Evolutionary conservation across 2,888 invertebrate species (phyloP).

Genomic region (Protodeltote pygarga): DNA sequence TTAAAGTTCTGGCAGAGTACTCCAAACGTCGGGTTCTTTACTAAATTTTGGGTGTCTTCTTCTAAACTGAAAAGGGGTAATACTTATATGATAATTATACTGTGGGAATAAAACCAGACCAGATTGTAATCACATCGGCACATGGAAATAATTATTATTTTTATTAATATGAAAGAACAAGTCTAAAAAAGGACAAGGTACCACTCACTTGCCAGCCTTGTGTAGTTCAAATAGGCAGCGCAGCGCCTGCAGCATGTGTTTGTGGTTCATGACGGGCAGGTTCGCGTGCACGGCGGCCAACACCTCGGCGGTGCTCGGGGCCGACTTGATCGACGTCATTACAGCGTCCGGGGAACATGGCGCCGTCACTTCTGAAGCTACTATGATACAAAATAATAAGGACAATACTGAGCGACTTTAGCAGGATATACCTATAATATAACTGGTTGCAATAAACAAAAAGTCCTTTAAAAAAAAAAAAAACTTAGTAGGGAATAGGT

Average conservation of each 20-base stretch:
- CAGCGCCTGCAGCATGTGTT: constrained; percentile 87
- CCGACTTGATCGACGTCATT: constrained; percentile 75
- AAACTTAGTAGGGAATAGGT: neutral
- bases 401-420: neutral
- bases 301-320: constrained; percentile 73
- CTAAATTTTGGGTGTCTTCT: constrained; percentile 70
- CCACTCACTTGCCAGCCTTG: constrained; percentile 78
- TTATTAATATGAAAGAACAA: no score
- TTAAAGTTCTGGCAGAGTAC: constrained; percentile 87
- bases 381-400: constrained; percentile 6
- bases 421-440: neutral
- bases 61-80: constrained; percentile 52
- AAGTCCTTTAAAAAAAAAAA: no score
- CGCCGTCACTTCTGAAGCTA: constrained; percentile 59
- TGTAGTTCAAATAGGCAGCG: constrained; percentile 85
- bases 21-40: constrained; percentile 86
- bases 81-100: no score
- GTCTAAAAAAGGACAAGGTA: no score
- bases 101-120: no score
- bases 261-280: constrained; percentile 77
- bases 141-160: no score
- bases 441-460: no score
- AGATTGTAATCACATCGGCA: no score
- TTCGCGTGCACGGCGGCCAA: constrained; percentile 79
- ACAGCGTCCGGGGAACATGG: constrained; percentile 73